Evolutionary conservation across 2,797 vertebrate genomes (phyloP), one percentile per base, ranked within the genome.

Genomic region (Neopelma chrysocephalum): DNA sequence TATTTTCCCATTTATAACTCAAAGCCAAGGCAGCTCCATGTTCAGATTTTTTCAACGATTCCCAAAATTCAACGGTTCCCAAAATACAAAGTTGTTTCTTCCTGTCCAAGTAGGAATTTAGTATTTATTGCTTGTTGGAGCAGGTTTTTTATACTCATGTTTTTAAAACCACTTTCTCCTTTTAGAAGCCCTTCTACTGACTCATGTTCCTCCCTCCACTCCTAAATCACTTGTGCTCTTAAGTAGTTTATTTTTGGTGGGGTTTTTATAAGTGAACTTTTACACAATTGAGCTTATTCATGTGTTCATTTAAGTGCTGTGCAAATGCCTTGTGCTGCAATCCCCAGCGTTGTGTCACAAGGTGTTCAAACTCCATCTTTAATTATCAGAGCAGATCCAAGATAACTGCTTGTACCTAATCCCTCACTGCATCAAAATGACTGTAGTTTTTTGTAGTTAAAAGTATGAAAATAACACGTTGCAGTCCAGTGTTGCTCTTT

Each of bases 171-270:
- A 68, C 32, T 66, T 82, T 75, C 86, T 91, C 45, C 11, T 89
- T 95, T 89, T 89, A 89, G 71, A 91, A 91, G 19, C 70, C 77
- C 48, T 82, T 87, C 78, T 75, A 47, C 82, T 96, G 94, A 96
- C 81, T 96, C 84, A 81, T 56, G 42, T 91, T 94, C 72, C 15
- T 93, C 61, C 72, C 14, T 93, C 61, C 84, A 50, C 64, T 65
- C 75, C 45, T 65, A 71, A 70, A 78, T 87, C 71, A 73, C 57
- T 70, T 89, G 48, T 80, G 42, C 71, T 80, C 47, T 78, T 68
- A 80, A 96, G 90, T 71, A 77, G 82, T 92, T 96, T 94, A 85
- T 96, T 94, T 95, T 93, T 93, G 65, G 58, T 80, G 48, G 26
- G 45, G 26, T 73, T 94, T 92, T 93, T 91, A 69, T 76, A 79